Base-by-base conservation (phyloP, 2,113 vertebrate species). In the Nasalis larvatus region DNA sequence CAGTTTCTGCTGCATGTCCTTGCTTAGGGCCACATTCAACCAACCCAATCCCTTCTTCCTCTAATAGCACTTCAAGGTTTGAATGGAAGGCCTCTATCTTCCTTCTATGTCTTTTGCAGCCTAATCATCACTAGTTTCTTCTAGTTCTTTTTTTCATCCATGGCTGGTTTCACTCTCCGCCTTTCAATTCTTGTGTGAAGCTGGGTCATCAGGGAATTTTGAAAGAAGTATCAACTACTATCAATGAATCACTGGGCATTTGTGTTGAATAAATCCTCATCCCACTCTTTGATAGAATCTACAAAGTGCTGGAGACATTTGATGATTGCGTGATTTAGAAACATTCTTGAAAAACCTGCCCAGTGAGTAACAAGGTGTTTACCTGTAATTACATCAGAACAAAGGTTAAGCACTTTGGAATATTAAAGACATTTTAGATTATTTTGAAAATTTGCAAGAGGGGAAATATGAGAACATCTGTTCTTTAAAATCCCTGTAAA, bases 371-470 rank as follows among this genome's bases (percentile, higher is more conserved):
- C 16, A 18, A 91, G 80, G 68, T 96, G 45, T 97, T 97, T 93
- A 92, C 95, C 86, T 95, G 21, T 45, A 97, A 96, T 98, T 96
- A 96, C 81, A 90, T 92, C 86, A 85, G 96, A 95, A 94, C 97
- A 97, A 98, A 97, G 95, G 96, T 97, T 97, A 98, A 98, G 97
- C 63, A 97, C 89, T 92, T 95, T 73, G 49, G 81, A 97, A 91
- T 90, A 87, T 16, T 90, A 54, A 81, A 97, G 81, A 92, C 87
- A 91, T 93, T 95, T 97, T 96, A 73, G 90, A 97, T 77, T 95
- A 93, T 96, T 96, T 97, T 89, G 86, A 95, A 98, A 95, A 74
- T 89, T 88, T 96, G 63, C 56, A 92, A 93, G 92, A 95, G 80
- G 23, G 68, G 91, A 97, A 95, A 95, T 92, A 73, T 42, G 54